Evolutionary conservation across 2,888 invertebrate species (phyloP), one percentile per base, ranked within the genome.

Genomic region (Drosophila antonietae): DNA sequence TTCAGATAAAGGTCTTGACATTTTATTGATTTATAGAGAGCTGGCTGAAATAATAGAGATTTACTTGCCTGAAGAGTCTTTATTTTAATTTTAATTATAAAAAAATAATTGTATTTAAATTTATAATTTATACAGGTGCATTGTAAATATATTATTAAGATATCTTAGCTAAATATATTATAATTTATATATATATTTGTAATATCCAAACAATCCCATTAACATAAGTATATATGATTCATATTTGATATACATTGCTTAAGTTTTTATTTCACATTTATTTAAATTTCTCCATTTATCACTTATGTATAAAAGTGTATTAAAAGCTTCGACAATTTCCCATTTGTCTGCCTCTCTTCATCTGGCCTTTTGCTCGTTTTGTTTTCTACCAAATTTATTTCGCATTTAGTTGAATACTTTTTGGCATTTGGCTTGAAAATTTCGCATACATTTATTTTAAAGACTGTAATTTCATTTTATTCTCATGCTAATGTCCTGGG

Each of bases 391-490:
- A 81, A 87, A 86, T 86, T 86, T 85, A 87, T 86, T 87, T 86
- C 87, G 71, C 87, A 86, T 87, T 86, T 85, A 83, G 83, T 76
- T 87, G 87, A 86, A 86, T 86, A 81, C 85, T 86, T 85, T 85
- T 80, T 83, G 74, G 77, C 83, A 80, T 82, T 84, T 76, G 80
- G 72, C 71, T 74, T 68, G 73, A 70, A 74, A 80, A 83, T 84
- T 84, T 81, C 81, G 84, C 81, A 83, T 85, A 87, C 85, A 87
- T 85, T 87, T 86, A 86, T 81, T 87, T 86, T 86, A 86, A 87
- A 87, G 87, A 83, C 87, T 85, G 85, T 86, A 83, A 86, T 86
- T 86, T 86, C 76, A 68, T 86, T 86, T 85, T 80, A 87, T 87
- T 81, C 78, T 73, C 84, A 81, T 84, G 84, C 87, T 83, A 85